phyloP scores from a whole-genome alignment of 2,113 vertebrate genomes.

The Dromas ardeola region DNA sequence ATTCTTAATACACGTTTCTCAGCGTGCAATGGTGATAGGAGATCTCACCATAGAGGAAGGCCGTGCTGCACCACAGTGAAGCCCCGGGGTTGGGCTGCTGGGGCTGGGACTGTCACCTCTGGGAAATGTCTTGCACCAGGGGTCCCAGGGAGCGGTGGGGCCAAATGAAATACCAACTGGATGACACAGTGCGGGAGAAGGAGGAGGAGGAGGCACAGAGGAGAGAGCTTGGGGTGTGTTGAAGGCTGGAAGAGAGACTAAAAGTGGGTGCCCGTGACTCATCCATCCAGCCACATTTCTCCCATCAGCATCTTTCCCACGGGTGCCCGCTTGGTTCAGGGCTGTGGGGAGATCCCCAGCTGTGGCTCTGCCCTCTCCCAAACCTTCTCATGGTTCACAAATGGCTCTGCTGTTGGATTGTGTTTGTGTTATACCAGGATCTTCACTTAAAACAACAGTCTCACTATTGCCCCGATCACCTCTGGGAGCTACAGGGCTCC shows the following conservation, averaged over 20 bases:
- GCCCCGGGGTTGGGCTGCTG: rapidly evolving
- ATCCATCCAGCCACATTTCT: background rate
- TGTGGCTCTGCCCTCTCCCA: background rate
- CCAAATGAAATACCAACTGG: rapidly evolving
- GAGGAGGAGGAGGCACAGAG: background rate
- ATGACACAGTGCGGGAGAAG: background rate
- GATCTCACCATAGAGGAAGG: background rate
- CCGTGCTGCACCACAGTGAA: rapidly evolving
- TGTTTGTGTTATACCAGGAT: background rate
- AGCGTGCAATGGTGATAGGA: rapidly evolving
- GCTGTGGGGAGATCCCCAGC: background rate
- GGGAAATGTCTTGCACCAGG: background rate
- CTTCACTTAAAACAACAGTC: too few species aligned
- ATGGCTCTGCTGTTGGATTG: background rate
- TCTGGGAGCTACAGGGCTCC: background rate
- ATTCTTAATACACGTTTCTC: background rate
- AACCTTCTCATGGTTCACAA: background rate
- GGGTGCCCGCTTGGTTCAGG: background rate
- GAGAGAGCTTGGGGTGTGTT: too few species aligned
- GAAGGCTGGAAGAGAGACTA: background rate
- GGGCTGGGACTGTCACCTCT: background rate
- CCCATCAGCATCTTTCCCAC: rapidly evolving
- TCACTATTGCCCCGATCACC: rapidly evolving
- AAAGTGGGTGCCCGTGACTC: background rate
- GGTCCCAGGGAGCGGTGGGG: background rate